phyloP scores from a whole-genome alignment of 2,113 vertebrate species.

The Ceyx cyanopectus region DNA sequence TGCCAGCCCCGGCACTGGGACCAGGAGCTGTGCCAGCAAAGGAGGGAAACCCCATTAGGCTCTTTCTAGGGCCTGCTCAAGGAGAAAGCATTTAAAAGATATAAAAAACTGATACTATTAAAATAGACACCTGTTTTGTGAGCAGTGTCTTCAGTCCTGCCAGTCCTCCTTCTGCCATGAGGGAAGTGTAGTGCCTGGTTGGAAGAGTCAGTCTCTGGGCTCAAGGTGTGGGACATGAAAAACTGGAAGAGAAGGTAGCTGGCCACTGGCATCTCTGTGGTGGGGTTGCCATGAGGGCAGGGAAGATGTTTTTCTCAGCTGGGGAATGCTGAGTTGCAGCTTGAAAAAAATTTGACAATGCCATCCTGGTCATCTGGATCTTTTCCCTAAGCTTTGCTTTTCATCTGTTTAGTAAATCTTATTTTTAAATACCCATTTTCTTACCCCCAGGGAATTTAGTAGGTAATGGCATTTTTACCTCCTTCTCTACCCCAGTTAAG shows the following conservation, averaged over 20 bases:
- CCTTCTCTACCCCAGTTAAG: conserved; percentile 13
- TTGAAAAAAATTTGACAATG: conserved; percentile 32
- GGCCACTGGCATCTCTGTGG: neutral
- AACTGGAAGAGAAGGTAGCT: neutral
- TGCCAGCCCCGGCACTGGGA: neutral
- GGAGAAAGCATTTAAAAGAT: neutral
- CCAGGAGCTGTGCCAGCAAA: conserved; percentile 18
- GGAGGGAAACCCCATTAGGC: neutral
- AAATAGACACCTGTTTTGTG: neutral
- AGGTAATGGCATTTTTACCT: neutral
- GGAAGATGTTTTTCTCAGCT: neutral
- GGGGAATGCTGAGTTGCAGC: neutral
- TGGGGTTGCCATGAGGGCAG: neutral
- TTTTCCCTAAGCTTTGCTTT: conserved; percentile 21
- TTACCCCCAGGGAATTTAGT: neutral
- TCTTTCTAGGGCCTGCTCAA: neutral
- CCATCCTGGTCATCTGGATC: neutral
- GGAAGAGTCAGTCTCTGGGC: neutral
- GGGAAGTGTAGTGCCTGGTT: neutral
- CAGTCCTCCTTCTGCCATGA: neutral
- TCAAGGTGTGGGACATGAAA: neutral
- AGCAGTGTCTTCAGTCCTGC: neutral
- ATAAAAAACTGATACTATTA: neutral
- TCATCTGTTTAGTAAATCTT: neutral
- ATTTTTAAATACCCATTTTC: conserved; percentile 3